phyloP scores from a whole-genome alignment of 2,888 invertebrate genomes.

The Dicycla oo region DNA sequence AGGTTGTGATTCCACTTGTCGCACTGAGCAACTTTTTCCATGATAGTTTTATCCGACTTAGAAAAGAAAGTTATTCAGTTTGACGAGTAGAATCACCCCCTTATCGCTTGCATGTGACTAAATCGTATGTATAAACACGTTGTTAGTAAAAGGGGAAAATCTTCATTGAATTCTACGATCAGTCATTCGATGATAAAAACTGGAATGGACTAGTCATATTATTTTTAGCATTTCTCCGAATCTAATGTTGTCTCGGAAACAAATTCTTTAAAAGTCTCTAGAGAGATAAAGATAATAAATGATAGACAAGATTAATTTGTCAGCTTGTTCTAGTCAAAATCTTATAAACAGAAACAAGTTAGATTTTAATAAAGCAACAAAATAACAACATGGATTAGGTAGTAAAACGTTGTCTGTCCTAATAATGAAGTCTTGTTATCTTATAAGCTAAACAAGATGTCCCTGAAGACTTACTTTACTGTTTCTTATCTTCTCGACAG shows the following conservation, averaged over 20 bases:
- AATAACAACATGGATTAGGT: conserved; percentile 4
- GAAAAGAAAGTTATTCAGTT: too few relatives aligned
- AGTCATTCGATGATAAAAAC: not conserved
- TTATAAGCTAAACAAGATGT: conserved; percentile 39
- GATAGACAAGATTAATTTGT: conserved; percentile 25
- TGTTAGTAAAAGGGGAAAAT: not conserved
- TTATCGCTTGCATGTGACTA: too few relatives aligned
- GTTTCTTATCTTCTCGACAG: conserved; percentile 46
- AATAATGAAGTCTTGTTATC: conserved; percentile 32
- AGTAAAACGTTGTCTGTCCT: conserved; percentile 17
- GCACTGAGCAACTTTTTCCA: not conserved
- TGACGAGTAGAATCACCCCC: too few relatives aligned
- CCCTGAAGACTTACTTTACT: conserved; percentile 38
- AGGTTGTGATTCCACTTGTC: not conserved
- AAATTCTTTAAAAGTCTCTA: not conserved
- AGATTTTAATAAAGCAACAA: not conserved
- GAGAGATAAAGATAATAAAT: not conserved
- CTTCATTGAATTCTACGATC: not conserved
- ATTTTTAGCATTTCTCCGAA: not conserved
- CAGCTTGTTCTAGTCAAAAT: not conserved
- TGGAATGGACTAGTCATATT: not conserved
- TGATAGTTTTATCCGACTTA: too few relatives aligned
- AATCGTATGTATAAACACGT: not conserved
- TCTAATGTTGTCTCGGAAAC: not conserved
- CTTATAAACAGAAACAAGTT: not conserved